A percentile compares a stretch with the other conserved stretches of the same genome.
Conservation (phyloP, 2,888 invertebrate genomes). For the Patella pellucida region DNA sequence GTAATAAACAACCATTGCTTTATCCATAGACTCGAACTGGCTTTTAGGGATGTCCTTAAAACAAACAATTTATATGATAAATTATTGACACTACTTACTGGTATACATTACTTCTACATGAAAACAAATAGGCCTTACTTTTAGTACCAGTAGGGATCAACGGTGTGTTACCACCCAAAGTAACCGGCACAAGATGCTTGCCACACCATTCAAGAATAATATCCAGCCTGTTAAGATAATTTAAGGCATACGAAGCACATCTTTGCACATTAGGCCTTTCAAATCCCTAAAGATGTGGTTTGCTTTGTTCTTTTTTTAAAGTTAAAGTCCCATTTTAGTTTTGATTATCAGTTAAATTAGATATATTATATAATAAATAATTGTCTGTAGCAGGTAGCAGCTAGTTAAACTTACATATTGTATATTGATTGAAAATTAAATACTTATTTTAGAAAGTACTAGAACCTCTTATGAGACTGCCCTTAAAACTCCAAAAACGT, state of each 20-base stretch:
- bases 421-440: too few species aligned
- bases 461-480: too few species aligned
- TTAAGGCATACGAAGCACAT: background rate
- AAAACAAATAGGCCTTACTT: background rate
- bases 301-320: too few species aligned
- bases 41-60: background rate
- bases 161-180: background rate
- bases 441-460: too few species aligned
- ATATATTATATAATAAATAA: too few species aligned
- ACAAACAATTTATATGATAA: background rate
- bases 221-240: background rate
- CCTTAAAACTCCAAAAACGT: too few species aligned
- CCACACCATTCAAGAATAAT: background rate
- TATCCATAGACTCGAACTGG: background rate
- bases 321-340: too few species aligned
- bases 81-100: background rate
- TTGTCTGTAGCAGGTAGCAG: too few species aligned
- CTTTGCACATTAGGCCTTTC: background rate
- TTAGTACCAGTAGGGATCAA: background rate
- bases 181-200: background rate
- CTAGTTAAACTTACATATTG: too few species aligned
- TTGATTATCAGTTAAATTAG: too few species aligned
- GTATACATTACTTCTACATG: background rate
- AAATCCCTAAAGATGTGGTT: too few species aligned
- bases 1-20: background rate